A percentile compares a stretch with the other conserved stretches of the same genome.
These are phyloP conservation scores for Mesembrinibis cayennensis DNA, from an alignment of 2,113 vertebrate genomes.

Conservation along the genomic window DNA sequence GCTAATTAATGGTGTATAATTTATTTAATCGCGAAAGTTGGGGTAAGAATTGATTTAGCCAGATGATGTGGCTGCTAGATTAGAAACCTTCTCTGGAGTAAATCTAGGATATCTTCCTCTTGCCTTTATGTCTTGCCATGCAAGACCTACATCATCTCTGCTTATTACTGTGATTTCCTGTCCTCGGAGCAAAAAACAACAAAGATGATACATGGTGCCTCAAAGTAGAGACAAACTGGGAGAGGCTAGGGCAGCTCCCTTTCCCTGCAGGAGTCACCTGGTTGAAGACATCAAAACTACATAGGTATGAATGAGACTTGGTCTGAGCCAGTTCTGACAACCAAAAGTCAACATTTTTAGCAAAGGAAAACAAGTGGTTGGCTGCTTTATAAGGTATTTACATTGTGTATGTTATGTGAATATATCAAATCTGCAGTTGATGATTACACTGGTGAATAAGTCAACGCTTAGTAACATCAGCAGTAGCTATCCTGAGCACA, in stretches of 20 bases:
- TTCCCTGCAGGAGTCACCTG: neutral
- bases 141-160: neutral
- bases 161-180: neutral
- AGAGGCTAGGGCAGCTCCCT: neutral
- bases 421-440: neutral
- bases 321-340: neutral
- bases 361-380: neutral
- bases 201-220: neutral
- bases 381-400: neutral
- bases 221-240: neutral
- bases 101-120: neutral
- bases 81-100: neutral
- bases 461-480: neutral
- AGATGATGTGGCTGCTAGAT: neutral
- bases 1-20: neutral
- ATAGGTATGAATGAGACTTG: neutral
- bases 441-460: neutral
- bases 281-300: neutral
- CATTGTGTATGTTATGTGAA: neutral
- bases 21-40: neutral
- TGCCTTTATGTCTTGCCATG: neutral
- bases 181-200: neutral
- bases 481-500: neutral
- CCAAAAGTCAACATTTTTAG: neutral
- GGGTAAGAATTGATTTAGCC: neutral